Evolutionary conservation across 1,140 invertebrate genomes (phyloP), one percentile per base, ranked within the genome.

Genomic region (Thalassaphorura encarpata): DNA sequence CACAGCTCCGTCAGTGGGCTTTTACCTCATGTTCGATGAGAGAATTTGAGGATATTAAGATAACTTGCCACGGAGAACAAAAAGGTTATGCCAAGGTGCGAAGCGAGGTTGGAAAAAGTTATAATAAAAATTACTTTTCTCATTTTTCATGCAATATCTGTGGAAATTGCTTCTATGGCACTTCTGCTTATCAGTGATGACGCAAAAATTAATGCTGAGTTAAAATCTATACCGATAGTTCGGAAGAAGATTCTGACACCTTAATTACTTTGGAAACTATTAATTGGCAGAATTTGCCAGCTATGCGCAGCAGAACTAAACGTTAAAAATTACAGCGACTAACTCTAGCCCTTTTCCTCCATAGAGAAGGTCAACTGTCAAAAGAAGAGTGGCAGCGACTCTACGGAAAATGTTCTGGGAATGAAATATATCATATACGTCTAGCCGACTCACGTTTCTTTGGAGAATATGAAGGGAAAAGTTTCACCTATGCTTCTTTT

Each of bases 381-480:
- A 83, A 84, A 54, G 94, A 97, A 75, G 90, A 97, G 71, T 98
- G 95, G 95, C 93, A 97, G 69, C 78, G 89, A 41, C 73, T 97
- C 6, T 98, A 97, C 71, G 95, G 94, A 18, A 87, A 92, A 69
- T 97, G 94, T 72, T 97, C 92, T 1, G 95, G 94, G 54, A 98
- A 98, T 73, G 95, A 98, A 76, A 97, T 98, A 67, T 98, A 98
- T 75, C 92, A 97, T 72, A 97, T 98, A 64, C 80, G 86, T 51
- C 80, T 97, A 26, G 87, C 87, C 15, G 92, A 97, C 70, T 94
- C 89, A 66, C 80, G 91, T 50, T 97, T 98, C 75, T 98, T 98
- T 67, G 90, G 92, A 2, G 94, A 97, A 73, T 98, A 96, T 70
- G 89, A 95, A 70, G 94, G 93, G 19, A 97, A 97, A 76, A 95